Evolutionary conservation across 2,113 vertebrate genomes (phyloP).

Genomic region (Chlorodrepanis virens): DNA sequence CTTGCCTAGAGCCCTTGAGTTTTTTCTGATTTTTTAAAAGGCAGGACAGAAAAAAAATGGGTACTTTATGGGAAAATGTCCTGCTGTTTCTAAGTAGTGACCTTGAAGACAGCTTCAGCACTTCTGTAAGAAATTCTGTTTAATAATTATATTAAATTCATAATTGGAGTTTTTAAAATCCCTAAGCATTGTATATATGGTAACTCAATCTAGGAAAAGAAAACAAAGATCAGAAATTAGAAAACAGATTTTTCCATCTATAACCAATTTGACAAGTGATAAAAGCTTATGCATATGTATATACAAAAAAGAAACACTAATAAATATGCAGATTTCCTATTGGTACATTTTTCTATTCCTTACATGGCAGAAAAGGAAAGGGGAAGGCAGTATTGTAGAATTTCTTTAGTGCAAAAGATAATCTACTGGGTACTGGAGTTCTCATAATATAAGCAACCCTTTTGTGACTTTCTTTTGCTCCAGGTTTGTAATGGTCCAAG

Average conservation of each 20-base stretch:
- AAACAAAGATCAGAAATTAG: background rate
- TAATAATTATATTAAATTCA: background rate
- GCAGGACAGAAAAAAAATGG: background rate
- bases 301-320: background rate
- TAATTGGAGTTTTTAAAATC: background rate
- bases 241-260: background rate
- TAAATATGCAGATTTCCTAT: background rate
- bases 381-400: slow-evolving; percentile 46
- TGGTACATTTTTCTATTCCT: background rate
- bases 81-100: background rate
- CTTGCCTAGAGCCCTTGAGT: background rate
- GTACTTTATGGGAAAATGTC: background rate
- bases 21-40: background rate
- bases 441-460: slow-evolving; percentile 64
- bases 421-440: slow-evolving; percentile 61
- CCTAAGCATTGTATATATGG: background rate
- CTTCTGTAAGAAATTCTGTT: background rate
- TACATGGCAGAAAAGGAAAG: slow-evolving; percentile 33
- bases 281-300: background rate
- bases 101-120: background rate
- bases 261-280: background rate
- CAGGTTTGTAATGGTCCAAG: slow-evolving; percentile 71
- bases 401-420: slow-evolving; percentile 54
- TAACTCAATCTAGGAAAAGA: background rate
- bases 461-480: slow-evolving; percentile 69